phyloP scores from a whole-genome alignment of 2,888 invertebrate species.

The Phyto melanocephala region DNA sequence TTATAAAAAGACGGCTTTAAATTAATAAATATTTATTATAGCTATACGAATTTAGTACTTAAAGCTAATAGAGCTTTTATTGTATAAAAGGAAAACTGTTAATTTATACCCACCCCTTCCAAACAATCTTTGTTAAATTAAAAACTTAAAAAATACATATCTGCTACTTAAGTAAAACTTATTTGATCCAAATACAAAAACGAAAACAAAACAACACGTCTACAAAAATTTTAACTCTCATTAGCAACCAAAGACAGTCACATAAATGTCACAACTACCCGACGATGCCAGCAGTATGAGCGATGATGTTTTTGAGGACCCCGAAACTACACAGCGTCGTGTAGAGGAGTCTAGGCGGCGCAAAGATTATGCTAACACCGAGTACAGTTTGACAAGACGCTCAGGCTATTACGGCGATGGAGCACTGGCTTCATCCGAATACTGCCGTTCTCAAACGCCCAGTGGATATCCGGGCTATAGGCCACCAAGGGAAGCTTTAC shows the following conservation, averaged over 20 bases:
- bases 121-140: conserved; percentile 15
- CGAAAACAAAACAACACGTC: conserved; percentile 11
- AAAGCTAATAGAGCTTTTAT: conserved; percentile 4
- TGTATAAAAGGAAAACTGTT: conserved; percentile 9
- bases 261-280: conserved; percentile 80
- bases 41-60: not conserved
- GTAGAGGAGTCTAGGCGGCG: conserved; percentile 73
- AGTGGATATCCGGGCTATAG: conserved; percentile 90
- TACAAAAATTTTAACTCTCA: conserved; percentile 6
- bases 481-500: conserved; percentile 85
- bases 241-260: not conserved
- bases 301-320: conserved; percentile 89
- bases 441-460: conserved; percentile 52
- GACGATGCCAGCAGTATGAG: conserved; percentile 87
- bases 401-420: conserved; percentile 71
- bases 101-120: conserved; percentile 26
- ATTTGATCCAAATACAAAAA: too few relatives aligned
- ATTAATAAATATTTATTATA: not conserved
- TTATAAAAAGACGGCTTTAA: not conserved
- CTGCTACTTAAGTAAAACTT: conserved; percentile 5
- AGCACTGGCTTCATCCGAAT: conserved; percentile 47
- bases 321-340: conserved; percentile 78
- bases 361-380: conserved; percentile 66
- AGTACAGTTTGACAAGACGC: conserved; percentile 59
- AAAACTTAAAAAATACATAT: conserved; percentile 18